Evolutionary conservation across 2,113 vertebrate species (phyloP).

Genomic region (Carettochelys insculpta): DNA sequence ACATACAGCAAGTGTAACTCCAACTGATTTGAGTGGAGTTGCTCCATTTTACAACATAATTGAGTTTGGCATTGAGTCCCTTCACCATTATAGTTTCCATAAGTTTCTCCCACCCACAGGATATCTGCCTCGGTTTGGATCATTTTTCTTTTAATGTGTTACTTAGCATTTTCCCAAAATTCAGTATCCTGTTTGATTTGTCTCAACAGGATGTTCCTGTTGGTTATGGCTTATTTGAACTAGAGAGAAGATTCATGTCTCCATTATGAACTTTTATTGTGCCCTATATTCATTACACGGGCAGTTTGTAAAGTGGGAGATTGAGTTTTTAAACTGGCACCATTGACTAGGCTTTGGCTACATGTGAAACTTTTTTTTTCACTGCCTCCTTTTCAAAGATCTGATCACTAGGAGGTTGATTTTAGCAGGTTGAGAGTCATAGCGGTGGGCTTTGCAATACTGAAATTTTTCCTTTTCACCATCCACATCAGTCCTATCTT

Average conservation of each 20-base stretch:
- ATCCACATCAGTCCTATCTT: not conserved
- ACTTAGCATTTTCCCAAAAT: not conserved
- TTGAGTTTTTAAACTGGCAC: not conserved
- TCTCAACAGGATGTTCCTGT: not conserved
- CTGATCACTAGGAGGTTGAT: not conserved
- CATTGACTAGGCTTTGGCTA: rapidly evolving
- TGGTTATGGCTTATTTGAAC: not conserved
- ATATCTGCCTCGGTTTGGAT: not conserved
- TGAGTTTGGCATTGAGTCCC: not conserved
- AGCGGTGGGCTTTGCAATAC: not conserved
- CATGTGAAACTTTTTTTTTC: not conserved
- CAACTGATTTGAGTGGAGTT: not conserved
- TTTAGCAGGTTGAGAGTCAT: not conserved
- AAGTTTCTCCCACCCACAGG: not conserved
- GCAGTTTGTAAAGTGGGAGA: not conserved
- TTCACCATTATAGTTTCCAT: not conserved
- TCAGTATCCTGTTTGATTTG: not conserved
- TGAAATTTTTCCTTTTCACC: not conserved
- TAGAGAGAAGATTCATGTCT: not conserved
- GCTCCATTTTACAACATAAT: not conserved
- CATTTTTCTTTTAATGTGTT: not conserved
- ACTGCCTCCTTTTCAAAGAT: not conserved
- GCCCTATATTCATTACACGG: not conserved
- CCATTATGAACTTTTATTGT: not conserved
- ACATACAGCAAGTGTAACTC: not conserved